Conservation (phyloP, 2,797 vertebrate genomes). For the Tokudaia tokunoshimensis region DNA sequence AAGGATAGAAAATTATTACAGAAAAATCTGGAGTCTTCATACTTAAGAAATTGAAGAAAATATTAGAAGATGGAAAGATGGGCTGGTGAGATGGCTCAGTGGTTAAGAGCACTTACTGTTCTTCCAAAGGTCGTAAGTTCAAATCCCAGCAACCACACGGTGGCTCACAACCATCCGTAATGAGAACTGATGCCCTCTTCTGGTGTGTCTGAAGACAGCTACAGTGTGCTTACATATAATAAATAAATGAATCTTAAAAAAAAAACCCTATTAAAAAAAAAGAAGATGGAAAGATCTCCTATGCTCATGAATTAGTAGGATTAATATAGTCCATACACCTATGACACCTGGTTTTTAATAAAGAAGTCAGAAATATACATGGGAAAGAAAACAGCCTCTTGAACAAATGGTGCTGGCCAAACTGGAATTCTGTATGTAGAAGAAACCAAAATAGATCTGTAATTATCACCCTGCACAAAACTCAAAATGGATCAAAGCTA, state of each 20-base stretch:
- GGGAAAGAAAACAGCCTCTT: background rate
- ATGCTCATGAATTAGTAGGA: too few species aligned
- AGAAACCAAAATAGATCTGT: background rate
- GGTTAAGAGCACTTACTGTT: too few species aligned
- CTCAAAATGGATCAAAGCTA: background rate
- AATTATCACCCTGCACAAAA: background rate
- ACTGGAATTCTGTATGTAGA: background rate
- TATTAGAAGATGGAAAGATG: background rate
- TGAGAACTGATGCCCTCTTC: too few species aligned
- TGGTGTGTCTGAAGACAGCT: too few species aligned
- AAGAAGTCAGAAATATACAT: background rate
- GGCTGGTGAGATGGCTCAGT: too few species aligned
- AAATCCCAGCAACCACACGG: too few species aligned
- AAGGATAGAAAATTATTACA: background rate
- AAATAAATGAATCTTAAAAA: too few species aligned
- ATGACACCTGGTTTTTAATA: background rate
- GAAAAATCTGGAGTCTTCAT: background rate
- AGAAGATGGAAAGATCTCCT: background rate
- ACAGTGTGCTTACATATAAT: too few species aligned
- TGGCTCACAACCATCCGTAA: too few species aligned
- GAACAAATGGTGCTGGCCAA: background rate
- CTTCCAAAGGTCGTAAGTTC: too few species aligned
- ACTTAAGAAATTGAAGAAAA: background rate
- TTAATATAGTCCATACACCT: background rate
- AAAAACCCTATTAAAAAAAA: too few species aligned